Base-by-base conservation (phyloP, 2,113 vertebrate species). In the Hoplias malabaricus region DNA sequence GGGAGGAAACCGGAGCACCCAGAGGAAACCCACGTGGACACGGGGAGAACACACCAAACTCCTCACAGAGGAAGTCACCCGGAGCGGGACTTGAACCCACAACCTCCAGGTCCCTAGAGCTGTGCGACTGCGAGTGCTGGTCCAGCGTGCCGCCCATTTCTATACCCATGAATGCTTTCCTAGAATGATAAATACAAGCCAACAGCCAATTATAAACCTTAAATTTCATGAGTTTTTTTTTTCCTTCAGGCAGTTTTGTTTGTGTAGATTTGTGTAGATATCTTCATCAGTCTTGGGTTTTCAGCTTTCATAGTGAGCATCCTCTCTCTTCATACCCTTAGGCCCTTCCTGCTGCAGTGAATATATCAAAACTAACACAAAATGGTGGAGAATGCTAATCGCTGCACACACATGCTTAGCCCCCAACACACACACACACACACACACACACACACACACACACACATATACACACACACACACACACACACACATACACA, bases 291-390 rank as follows among this genome's bases (percentile, higher is more conserved):
- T 46, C 14, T n/a, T 66, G 43, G 23, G 3, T 29, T n/a, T 9
- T 36, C 43, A 13, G 16, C 10, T 59, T 50, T 46, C 42, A 48
- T 48, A 59, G 13, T 7, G 13, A 36, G 54, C 5, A 67, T 68
- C 46, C 50, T 61, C 38, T 27, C 4, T 33, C 42, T 34, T 69
- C 14, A 77, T 12, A 61, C n/a, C 66, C 54, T 61, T 40, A 77
- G 34, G 66, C 29, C 68, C n/a, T 23, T 27, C 36, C 27, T 48
- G 57, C 75, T 77, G 61, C 46, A 69, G 57, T 77, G 36, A 69
- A 70, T 66, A 77, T 62, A 69, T 69, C 75, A 69, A 12, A 61
- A 23, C 21, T 70, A 54, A 69, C 75, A 62, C 36, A 59, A 27
- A 34, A 50, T 62, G 56, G 53, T 69, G 66, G 29, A 46, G 63